These are phyloP conservation scores for Scaptomyza graminum DNA, from an alignment of 1,140 invertebrate species.

Conservation along the genomic window DNA sequence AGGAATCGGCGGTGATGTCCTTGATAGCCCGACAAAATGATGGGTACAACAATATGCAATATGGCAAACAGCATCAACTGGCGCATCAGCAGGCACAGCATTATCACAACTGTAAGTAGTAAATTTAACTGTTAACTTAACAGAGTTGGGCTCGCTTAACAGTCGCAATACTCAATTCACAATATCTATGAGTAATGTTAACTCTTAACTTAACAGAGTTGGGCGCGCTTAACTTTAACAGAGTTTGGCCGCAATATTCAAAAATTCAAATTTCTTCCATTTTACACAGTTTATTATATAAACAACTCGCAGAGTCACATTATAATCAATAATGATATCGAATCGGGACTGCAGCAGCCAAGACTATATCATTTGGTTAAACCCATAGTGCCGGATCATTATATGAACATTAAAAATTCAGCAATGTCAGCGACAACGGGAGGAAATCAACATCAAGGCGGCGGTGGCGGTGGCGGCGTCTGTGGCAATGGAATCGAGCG, in stretches of 20 bases:
- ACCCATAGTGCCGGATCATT: conserved; percentile 86
- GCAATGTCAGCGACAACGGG: too few relatives aligned
- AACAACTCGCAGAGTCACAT: conserved; percentile 90
- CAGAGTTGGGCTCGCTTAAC: too few relatives aligned
- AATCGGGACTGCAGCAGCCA: conserved; percentile 85
- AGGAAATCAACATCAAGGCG: too few relatives aligned
- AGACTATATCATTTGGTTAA: conserved; percentile 92
- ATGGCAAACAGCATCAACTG: conserved; percentile 86
- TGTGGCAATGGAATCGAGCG: conserved; percentile 85
- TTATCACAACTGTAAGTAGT: conserved; percentile 90
- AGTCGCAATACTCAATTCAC: too few relatives aligned
- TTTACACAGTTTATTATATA: conserved; percentile 74
- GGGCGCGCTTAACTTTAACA: too few relatives aligned
- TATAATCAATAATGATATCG: conserved; percentile 91
- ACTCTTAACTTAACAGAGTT: too few relatives aligned
- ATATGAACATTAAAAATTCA: conserved; percentile 84
- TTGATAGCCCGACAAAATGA: conserved; percentile 95
- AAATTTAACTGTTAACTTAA: too few relatives aligned
- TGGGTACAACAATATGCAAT: conserved; percentile 90
- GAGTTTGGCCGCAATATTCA: too few relatives aligned
- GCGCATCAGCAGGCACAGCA: conserved; percentile 88
- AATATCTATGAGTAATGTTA: too few relatives aligned
- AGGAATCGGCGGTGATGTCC: conserved; percentile 97
- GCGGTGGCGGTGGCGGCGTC: neutral
- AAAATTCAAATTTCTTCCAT: neutral